Conservation (phyloP, 2,888 invertebrate genomes). For the Sesia bembeciformis region DNA sequence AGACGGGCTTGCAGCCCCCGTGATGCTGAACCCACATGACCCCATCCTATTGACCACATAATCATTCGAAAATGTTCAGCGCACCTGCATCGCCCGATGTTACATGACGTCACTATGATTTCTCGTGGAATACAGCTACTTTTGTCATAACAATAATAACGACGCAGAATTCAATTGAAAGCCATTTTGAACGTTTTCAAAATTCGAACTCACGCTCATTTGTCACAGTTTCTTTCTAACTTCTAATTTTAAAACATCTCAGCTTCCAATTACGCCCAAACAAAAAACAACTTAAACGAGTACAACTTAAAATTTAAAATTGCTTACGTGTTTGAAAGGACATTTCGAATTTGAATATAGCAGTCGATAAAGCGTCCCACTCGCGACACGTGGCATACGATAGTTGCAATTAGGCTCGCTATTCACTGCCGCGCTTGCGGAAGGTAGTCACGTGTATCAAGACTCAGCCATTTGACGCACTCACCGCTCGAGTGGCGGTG, state of each 20-base stretch:
- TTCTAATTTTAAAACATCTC: conserved; percentile 1
- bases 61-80: too few species aligned
- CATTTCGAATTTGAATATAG: not conserved
- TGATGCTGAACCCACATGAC: too few species aligned
- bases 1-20: too few species aligned
- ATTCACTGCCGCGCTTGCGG: conserved; percentile 29
- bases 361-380: conserved; percentile 8
- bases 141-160: too few species aligned
- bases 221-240: conserved; percentile 43
- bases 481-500: conserved; percentile 39
- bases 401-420: conserved; percentile 57
- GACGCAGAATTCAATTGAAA: conserved; percentile 1
- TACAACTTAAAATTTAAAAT: not conserved
- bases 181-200: conserved; percentile 28
- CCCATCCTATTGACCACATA: too few species aligned
- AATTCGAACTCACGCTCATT: conserved; percentile 51
- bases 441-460: conserved; percentile 24
- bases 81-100: too few species aligned
- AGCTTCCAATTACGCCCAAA: conserved; percentile 2
- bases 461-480: conserved; percentile 23
- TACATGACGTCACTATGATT: too few species aligned
- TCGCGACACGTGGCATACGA: conserved; percentile 45
- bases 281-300: not conserved
- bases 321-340: not conserved
- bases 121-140: too few species aligned